Evolutionary conservation across 2,113 vertebrate genomes (phyloP).

Genomic region (Butorides virescens): DNA sequence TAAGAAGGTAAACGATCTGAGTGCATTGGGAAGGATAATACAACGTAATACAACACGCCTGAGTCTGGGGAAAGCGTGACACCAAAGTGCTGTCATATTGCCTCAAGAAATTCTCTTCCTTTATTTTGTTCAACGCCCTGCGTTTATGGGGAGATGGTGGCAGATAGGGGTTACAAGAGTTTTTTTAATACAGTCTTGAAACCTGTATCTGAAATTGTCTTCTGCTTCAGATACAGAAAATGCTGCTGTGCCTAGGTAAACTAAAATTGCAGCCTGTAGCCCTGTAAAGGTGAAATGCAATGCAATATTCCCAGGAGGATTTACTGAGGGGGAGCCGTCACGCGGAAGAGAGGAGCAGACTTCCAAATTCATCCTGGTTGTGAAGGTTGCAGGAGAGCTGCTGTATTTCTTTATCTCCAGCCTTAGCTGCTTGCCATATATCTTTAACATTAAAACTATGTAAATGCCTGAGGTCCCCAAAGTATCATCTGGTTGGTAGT

Average conservation of each 20-base stretch:
- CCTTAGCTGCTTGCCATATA: neutral
- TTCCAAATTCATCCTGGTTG: neutral
- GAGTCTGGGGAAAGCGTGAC: neutral
- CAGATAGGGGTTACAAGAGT: neutral
- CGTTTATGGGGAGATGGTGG: neutral
- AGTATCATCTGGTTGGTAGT: neutral
- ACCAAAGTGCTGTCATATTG: neutral
- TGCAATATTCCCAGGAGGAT: neutral
- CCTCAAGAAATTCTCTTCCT: neutral
- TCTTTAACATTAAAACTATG: neutral
- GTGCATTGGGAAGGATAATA: neutral
- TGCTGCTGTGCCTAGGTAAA: neutral
- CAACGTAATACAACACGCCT: too few relatives aligned
- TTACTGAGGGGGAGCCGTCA: neutral
- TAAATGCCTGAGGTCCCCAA: neutral
- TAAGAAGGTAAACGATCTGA: slow-evolving; percentile 82
- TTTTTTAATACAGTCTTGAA: neutral
- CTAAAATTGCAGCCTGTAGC: neutral
- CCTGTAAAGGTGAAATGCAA: neutral
- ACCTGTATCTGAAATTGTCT: neutral
- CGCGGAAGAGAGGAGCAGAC: neutral
- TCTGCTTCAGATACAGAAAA: neutral
- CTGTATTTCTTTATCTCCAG: neutral
- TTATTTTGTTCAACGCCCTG: neutral
- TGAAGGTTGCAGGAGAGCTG: neutral